Conservation (phyloP, 1,140 invertebrate genomes). For the Phymastichus coffea region DNA sequence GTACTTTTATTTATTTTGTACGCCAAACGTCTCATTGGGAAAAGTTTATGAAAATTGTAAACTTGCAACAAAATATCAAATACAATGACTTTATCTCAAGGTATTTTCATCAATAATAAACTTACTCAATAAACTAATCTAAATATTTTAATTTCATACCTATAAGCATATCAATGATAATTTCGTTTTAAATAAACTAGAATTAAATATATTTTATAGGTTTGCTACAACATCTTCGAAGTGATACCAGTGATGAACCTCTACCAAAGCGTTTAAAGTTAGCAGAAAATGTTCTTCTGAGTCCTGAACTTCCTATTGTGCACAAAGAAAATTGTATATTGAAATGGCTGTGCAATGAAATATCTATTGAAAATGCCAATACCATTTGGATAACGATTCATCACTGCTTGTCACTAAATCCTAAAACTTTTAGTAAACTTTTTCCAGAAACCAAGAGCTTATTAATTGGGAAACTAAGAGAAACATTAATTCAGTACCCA, state of each 20-base stretch:
- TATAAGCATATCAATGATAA: no score
- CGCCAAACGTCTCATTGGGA: no score
- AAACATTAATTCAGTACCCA: conserved; percentile 25
- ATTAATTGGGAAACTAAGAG: conserved; percentile 30
- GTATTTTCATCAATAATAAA: no score
- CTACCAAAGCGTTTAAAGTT: conserved; percentile 45
- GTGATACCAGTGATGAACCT: conserved; percentile 28
- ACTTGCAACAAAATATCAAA: no score
- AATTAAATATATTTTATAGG: background rate
- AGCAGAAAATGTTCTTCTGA: conserved; percentile 42
- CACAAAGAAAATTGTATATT: conserved; percentile 39
- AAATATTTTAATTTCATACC: no score
- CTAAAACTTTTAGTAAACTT: conserved; percentile 27
- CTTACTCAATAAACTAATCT: no score
- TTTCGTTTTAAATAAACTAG: no score
- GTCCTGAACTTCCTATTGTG: conserved; percentile 33
- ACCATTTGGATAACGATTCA: conserved; percentile 34
- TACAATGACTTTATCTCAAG: no score
- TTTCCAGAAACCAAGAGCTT: conserved; percentile 31
- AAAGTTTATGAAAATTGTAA: no score
- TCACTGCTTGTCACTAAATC: conserved; percentile 31
- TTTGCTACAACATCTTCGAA: background rate
- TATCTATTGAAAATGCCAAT: background rate
- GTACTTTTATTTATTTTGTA: no score
- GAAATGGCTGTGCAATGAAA: conserved; percentile 36